Conservation (phyloP, 2,888 invertebrate genomes). For the Cecidostiba fungosa region DNA sequence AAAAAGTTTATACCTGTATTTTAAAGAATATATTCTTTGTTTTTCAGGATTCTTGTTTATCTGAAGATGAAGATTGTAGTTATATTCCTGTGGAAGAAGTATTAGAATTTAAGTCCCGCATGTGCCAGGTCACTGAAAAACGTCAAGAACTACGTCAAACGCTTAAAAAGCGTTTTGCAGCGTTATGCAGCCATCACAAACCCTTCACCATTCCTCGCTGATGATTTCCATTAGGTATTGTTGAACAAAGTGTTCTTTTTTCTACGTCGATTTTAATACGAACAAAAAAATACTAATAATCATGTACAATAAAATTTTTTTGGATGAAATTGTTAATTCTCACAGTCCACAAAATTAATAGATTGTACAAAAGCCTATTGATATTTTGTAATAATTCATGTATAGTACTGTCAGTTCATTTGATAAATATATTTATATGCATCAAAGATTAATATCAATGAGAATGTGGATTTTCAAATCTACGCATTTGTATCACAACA, state of each 20-base stretch:
- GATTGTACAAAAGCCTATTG: conserved; percentile 50
- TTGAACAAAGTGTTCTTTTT: conserved; percentile 64
- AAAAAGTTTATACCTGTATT: neutral
- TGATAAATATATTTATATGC: conserved; percentile 41
- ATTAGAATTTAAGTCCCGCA: conserved; percentile 91
- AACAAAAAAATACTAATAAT: conserved; percentile 61
- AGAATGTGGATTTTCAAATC: conserved; percentile 30
- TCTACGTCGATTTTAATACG: conserved; percentile 63
- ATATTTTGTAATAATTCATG: conserved; percentile 58
- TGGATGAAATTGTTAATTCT: conserved; percentile 57
- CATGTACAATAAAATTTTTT: conserved; percentile 59
- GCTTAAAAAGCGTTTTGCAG: conserved; percentile 90
- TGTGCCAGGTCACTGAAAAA: conserved; percentile 89
- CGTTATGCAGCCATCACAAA: conserved; percentile 84
- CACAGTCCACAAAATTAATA: conserved; percentile 60
- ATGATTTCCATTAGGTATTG: conserved; percentile 69
- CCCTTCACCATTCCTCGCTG: conserved; percentile 75
- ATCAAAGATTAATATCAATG: neutral
- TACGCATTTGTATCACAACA: conserved; percentile 8
- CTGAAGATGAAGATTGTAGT: conserved; percentile 86
- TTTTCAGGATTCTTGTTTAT: conserved; percentile 88
- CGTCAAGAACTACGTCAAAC: conserved; percentile 91
- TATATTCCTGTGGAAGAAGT: conserved; percentile 95
- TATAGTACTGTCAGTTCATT: conserved; percentile 38
- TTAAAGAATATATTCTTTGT: neutral